A percentile compares a stretch with the other conserved stretches of the same genome.
phyloP scores from a whole-genome alignment of 53 echinoderm and acorn worm genomes.

The Holothuria leucospilota region DNA sequence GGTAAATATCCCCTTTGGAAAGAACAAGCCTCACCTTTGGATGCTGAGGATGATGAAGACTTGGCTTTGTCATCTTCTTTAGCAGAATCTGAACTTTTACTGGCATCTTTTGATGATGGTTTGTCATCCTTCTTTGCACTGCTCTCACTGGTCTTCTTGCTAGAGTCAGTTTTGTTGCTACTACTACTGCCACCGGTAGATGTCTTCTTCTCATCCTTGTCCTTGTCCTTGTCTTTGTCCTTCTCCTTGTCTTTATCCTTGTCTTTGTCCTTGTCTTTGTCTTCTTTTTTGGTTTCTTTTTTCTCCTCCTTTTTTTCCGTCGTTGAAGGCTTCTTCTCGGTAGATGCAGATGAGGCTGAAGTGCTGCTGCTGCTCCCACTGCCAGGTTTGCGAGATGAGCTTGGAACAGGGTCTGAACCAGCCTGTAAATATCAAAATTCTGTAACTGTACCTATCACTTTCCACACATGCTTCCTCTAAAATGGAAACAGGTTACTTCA shows the following conservation, averaged over 20 bases:
- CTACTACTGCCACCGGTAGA: background rate
- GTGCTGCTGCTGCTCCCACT: constrained; percentile 13
- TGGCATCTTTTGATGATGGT: background rate
- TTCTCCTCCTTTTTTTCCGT: constrained; percentile 68
- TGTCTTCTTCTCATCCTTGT: constrained; percentile 47
- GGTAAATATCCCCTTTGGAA: too few relatives aligned
- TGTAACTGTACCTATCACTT: too few relatives aligned
- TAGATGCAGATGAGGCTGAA: constrained; percentile 44
- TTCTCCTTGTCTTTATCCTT: constrained; percentile 59
- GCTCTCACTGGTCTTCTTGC: constrained; percentile 15
- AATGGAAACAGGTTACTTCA: too few relatives aligned
- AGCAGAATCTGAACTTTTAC: constrained; percentile 8
- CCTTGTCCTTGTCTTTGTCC: constrained; percentile 57
- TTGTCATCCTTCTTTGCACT: constrained; percentile 49
- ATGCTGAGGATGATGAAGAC: background rate
- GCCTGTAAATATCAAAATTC: constrained; percentile 32
- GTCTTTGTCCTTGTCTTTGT: constrained; percentile 59
- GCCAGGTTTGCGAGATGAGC: constrained; percentile 40
- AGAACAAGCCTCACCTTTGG: too few relatives aligned
- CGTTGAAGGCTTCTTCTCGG: constrained; percentile 46
- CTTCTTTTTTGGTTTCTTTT: constrained; percentile 61
- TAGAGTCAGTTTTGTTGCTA: constrained; percentile 6
- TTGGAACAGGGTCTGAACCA: constrained; percentile 70
- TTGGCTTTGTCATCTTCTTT: constrained; percentile 52
- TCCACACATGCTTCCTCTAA: too few relatives aligned